A percentile compares a stretch with the other conserved stretches of the same genome.
Evolutionary conservation across 2,113 vertebrate genomes (phyloP).

Genomic region (Pterophyllum scalare): DNA sequence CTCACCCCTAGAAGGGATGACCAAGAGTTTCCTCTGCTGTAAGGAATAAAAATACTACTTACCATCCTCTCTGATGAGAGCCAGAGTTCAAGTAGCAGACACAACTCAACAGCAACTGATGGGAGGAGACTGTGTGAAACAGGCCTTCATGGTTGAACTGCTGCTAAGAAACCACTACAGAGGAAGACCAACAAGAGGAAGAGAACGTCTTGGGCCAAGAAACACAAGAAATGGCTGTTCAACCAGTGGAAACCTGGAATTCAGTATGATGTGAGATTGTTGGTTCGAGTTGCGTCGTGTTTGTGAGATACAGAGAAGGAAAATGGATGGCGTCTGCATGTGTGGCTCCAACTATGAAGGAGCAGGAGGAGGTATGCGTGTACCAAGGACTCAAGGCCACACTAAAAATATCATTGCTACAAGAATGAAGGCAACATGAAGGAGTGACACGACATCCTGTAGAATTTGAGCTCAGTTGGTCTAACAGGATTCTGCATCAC

Average conservation of each 20-base stretch:
- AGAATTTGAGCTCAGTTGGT: neutral
- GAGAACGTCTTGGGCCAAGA: neutral
- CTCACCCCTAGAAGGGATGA: neutral
- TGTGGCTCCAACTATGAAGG: fast-evolving
- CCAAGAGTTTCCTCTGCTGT: neutral
- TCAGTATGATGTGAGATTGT: neutral
- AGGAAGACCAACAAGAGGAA: neutral
- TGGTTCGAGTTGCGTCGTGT: fast-evolving
- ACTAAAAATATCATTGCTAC: neutral
- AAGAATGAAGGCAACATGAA: neutral
- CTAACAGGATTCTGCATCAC: neutral
- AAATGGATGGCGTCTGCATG: neutral
- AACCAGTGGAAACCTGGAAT: neutral
- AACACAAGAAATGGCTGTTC: neutral
- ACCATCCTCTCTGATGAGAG: neutral
- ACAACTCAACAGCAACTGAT: neutral
- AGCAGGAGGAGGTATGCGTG: neutral
- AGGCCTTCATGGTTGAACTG: neutral
- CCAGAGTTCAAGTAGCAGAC: neutral
- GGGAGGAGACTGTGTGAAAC: neutral
- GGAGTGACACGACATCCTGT: fast-evolving
- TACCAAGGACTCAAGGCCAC: neutral
- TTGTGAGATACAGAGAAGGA: neutral
- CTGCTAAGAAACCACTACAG: neutral
- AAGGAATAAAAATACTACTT: neutral